Evolutionary conservation across 2,113 vertebrate genomes (phyloP).

Genomic region (Gymnarchus niloticus): DNA sequence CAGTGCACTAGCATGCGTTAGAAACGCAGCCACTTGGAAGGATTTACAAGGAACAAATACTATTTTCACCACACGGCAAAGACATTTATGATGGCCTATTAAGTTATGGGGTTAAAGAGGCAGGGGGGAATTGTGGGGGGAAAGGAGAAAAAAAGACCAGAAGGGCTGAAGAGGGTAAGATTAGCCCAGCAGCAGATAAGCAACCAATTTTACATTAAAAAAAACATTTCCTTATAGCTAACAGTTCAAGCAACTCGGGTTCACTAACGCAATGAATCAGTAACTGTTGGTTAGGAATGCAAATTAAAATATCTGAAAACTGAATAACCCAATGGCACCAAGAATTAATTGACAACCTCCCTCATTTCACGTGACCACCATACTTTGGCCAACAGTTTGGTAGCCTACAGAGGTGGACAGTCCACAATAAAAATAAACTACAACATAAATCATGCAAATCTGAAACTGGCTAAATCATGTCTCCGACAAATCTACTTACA

Average conservation of each 20-base stretch:
- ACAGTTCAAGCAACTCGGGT: no score
- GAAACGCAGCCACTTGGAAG: not conserved
- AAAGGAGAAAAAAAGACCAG: not conserved
- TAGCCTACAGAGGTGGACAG: not conserved
- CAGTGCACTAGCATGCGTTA: not conserved
- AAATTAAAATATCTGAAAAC: not conserved
- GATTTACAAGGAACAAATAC: slow-evolving; percentile 13
- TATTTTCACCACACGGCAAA: not conserved
- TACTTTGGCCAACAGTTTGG: not conserved
- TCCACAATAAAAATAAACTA: not conserved
- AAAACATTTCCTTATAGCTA: no score
- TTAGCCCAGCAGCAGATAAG: not conserved
- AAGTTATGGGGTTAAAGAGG: not conserved
- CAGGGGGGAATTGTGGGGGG: not conserved
- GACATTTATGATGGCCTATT: not conserved
- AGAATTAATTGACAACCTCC: not conserved
- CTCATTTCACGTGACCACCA: not conserved
- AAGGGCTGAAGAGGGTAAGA: not conserved
- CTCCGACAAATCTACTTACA: not conserved
- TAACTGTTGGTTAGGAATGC: not conserved
- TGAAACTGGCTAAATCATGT: not conserved
- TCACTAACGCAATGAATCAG: no score
- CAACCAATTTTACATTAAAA: not conserved
- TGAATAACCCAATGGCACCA: not conserved
- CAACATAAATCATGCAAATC: not conserved